phyloP scores from a whole-genome alignment of 35 echinoderm and acorn worm species.

The Chiridota heheva region DNA sequence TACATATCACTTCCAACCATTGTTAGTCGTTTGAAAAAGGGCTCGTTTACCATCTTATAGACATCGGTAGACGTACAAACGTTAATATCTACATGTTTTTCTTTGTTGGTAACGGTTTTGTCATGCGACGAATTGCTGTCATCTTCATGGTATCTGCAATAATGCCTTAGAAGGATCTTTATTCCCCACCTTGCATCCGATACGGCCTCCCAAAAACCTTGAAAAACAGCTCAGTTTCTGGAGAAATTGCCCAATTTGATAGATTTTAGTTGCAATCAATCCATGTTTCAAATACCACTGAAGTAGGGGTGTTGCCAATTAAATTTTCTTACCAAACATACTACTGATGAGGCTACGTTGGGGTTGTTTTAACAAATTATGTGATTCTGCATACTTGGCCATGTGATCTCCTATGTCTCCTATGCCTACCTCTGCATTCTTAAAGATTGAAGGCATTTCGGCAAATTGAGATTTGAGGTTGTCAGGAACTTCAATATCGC shows the following conservation, averaged over 20 bases:
- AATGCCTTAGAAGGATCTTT: not conserved
- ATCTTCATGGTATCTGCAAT: constrained; percentile 38
- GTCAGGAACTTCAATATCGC: constrained; percentile 13
- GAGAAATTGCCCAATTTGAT: not conserved
- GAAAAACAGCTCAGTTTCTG: constrained; percentile 1
- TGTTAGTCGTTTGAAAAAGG: too few relatives aligned
- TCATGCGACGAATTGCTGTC: constrained; percentile 32
- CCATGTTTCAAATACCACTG: constrained; percentile 28
- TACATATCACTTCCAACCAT: too few relatives aligned
- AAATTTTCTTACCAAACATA: constrained; percentile 7
- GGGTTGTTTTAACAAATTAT: constrained; percentile 18
- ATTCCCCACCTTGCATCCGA: constrained; percentile 4
- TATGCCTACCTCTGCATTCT: constrained; percentile 34
- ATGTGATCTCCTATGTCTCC: constrained; percentile 31
- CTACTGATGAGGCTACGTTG: not conserved
- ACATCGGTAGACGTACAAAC: too few relatives aligned
- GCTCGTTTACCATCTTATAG: too few relatives aligned
- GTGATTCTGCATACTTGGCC: not conserved
- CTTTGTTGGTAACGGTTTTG: constrained; percentile 48
- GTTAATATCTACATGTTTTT: constrained; percentile 32
- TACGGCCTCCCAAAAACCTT: constrained; percentile 1
- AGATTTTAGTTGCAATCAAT: not conserved
- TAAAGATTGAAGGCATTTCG: constrained; percentile 45
- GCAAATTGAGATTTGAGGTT: constrained; percentile 19
- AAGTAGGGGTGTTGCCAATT: not conserved